Percentiles rank a stretch among this genome's conserved stretches.
phyloP scores from a whole-genome alignment of 2,797 vertebrate species.

The Crocidura indochinensis region DNA sequence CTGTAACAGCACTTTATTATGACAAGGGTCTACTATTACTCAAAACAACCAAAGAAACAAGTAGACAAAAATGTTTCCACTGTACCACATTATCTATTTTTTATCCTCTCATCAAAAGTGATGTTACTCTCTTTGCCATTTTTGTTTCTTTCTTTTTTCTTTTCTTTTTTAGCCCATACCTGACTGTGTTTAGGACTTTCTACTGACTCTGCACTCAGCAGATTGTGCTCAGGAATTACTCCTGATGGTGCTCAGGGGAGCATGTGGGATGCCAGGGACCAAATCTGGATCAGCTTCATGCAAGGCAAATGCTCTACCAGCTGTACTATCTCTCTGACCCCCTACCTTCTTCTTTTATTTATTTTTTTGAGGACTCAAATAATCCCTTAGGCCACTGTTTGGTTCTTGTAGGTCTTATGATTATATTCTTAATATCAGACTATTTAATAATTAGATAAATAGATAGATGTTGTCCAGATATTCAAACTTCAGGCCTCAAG shows the following conservation, averaged over 20 bases:
- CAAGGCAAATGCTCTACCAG: no score
- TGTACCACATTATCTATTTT: neutral
- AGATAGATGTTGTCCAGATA: neutral
- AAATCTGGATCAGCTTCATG: no score
- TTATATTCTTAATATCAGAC: neutral
- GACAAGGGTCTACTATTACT: neutral
- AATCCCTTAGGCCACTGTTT: neutral
- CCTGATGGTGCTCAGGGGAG: no score
- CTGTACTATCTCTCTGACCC: no score
- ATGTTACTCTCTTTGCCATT: neutral
- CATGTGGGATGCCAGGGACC: no score
- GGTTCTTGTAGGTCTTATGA: neutral
- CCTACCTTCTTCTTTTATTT: neutral
- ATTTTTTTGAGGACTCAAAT: neutral
- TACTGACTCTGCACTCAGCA: no score
- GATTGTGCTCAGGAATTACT: no score
- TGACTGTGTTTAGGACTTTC: no score
- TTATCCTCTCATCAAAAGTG: neutral
- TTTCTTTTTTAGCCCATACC: no score
- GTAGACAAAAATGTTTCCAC: neutral
- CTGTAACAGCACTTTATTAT: neutral
- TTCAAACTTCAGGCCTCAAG: neutral
- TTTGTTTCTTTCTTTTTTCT: no score
- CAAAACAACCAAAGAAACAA: slow-evolving; percentile 12
- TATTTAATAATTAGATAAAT: neutral